Evolutionary conservation across 2,888 invertebrate genomes (phyloP).

Genomic region (Acrocera orbiculus): DNA sequence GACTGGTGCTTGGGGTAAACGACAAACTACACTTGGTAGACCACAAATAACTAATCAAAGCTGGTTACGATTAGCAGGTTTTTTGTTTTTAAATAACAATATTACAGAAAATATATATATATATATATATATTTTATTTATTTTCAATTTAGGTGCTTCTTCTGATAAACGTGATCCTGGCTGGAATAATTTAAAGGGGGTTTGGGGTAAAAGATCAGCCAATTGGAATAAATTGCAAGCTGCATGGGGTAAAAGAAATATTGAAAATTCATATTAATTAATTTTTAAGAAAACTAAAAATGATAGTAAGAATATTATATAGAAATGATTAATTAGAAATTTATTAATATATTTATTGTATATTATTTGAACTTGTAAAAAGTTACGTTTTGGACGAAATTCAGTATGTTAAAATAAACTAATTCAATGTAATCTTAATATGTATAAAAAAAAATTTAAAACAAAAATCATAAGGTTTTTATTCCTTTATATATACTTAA

Average conservation of each 20-base stretch:
- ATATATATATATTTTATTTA: slow-evolving; percentile 8
- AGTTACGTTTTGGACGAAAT: no score
- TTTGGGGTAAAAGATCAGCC: slow-evolving; percentile 52
- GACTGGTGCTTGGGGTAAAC: slow-evolving; percentile 59
- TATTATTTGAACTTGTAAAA: no score
- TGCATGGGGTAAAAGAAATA: slow-evolving; percentile 30
- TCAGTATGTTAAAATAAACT: no score
- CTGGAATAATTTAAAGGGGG: slow-evolving; percentile 62
- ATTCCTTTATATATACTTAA: no score
- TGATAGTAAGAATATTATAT: no score
- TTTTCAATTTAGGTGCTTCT: slow-evolving; percentile 36
- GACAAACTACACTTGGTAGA: slow-evolving; percentile 33
- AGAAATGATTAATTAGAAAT: no score
- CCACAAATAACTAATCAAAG: no score
- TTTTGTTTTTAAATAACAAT: slow-evolving; percentile 4
- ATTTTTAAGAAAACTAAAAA: no score
- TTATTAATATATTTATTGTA: no score
- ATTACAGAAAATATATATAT: not conserved
- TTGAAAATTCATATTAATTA: not conserved
- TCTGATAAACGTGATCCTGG: slow-evolving; percentile 64
- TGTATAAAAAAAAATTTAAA: no score
- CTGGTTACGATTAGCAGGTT: slow-evolving; percentile 40
- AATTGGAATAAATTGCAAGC: slow-evolving; percentile 30
- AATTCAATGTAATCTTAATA: no score
- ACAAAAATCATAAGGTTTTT: no score